Evolutionary conservation across 2,797 vertebrate species (phyloP).

Genomic region (Pantherophis vulpinus): DNA sequence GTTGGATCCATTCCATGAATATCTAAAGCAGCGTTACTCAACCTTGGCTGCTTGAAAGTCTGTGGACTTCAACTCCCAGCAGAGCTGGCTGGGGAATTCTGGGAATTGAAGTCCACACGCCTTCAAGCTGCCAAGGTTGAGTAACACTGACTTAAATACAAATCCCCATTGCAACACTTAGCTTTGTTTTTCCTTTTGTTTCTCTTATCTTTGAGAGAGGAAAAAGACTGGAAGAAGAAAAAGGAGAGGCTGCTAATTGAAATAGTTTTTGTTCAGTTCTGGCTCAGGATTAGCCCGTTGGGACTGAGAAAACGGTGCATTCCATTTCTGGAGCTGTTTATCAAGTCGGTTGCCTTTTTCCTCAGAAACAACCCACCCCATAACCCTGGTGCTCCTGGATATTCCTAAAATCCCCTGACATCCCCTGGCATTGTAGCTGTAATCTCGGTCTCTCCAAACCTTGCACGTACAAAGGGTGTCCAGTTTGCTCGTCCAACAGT

Average conservation of each 20-base stretch:
- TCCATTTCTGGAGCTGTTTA: neutral
- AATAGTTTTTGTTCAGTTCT: neutral
- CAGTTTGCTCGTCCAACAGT: neutral
- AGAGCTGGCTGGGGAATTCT: neutral
- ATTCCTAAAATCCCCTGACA: neutral
- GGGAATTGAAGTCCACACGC: neutral
- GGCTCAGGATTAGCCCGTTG: neutral
- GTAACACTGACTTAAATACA: neutral
- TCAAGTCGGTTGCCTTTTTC: neutral
- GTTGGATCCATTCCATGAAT: neutral
- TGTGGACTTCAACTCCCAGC: too few species aligned
- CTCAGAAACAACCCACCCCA: neutral
- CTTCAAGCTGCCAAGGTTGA: neutral
- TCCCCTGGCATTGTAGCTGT: neutral
- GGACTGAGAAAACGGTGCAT: accelerated
- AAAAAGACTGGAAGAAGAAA: neutral
- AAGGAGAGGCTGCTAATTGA: neutral
- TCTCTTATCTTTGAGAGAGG: neutral
- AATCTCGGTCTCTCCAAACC: neutral
- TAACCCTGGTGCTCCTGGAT: neutral
- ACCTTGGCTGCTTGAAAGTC: too few species aligned
- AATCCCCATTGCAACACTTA: neutral
- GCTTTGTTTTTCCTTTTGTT: neutral
- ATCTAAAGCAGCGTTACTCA: neutral
- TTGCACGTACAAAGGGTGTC: neutral